phyloP scores from a whole-genome alignment of 1,140 invertebrate species.

The Drosophila jambulina region DNA sequence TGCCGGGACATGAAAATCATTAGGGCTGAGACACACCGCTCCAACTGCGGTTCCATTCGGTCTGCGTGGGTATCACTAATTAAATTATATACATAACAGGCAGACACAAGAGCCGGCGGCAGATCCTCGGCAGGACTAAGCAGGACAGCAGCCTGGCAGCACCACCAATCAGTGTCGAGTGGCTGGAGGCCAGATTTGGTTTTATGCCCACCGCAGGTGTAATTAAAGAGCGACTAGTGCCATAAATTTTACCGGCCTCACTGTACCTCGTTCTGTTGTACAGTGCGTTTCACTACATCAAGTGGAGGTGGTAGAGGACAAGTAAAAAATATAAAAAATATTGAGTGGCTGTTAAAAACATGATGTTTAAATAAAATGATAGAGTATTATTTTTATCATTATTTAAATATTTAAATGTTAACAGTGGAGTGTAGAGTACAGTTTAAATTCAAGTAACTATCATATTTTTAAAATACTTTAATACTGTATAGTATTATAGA shows the following conservation, averaged over 20 bases:
- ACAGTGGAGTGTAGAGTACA: no score
- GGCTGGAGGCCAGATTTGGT: conserved; percentile 26
- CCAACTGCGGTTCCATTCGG: conserved; percentile 14
- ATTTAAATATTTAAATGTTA: no score
- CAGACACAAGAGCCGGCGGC: conserved; percentile 18
- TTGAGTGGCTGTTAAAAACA: no score
- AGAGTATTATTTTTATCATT: no score
- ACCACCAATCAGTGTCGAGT: conserved; percentile 8
- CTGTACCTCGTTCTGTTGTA: background rate
- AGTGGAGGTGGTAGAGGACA: background rate
- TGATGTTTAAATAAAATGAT: no score
- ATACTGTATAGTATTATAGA: no score
- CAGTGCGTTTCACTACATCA: conserved; percentile 13
- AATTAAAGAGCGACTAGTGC: conserved; percentile 69
- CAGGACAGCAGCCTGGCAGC: background rate
- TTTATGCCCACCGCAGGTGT: conserved; percentile 62
- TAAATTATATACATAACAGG: conserved; percentile 71
- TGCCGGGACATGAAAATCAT: conserved; percentile 77
- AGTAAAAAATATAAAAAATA: background rate
- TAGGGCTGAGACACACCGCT: conserved; percentile 46
- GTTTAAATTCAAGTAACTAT: no score
- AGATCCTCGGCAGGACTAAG: conserved; percentile 24
- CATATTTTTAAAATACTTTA: no score
- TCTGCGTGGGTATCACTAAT: conserved; percentile 70
- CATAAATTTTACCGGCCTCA: conserved; percentile 55